Percentiles rank a stretch among this genome's conserved stretches.
phyloP scores from a whole-genome alignment of 2,797 vertebrate species.

The Alca torda region DNA sequence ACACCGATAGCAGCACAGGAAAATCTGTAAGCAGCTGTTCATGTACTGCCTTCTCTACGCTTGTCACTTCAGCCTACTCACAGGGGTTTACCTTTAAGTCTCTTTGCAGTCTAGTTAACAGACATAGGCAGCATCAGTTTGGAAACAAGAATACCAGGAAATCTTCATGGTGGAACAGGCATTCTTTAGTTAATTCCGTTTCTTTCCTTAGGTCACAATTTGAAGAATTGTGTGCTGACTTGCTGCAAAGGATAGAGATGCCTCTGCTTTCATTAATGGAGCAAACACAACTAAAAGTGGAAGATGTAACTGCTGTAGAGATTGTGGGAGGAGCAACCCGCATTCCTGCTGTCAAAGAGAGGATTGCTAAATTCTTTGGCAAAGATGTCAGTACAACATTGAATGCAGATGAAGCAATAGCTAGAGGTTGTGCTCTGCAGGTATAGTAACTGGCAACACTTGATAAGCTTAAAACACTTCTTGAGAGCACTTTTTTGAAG shows the following conservation, averaged over 20 bases:
- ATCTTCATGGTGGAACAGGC: background rate
- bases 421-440: slow-evolving; percentile 81
- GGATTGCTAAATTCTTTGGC: slow-evolving; percentile 80
- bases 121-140: background rate
- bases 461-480: background rate
- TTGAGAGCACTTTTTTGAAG: background rate
- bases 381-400: slow-evolving; percentile 81
- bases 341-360: slow-evolving; percentile 82
- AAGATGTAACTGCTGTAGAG: slow-evolving; percentile 81
- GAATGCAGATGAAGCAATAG: slow-evolving; percentile 84
- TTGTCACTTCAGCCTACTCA: background rate
- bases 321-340: slow-evolving; percentile 82
- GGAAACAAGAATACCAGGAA: background rate
- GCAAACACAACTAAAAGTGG: slow-evolving; percentile 74
- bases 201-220: slow-evolving; percentile 75
- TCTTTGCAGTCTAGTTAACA: background rate
- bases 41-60: background rate
- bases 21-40: background rate
- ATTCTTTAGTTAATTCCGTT: background rate
- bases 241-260: slow-evolving; percentile 76
- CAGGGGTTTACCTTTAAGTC: background rate
- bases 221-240: slow-evolving; percentile 79
- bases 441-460: slow-evolving; percentile 40
- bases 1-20: background rate
- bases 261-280: slow-evolving; percentile 77